phyloP scores from a whole-genome alignment of 2,888 invertebrate species.

The Sinhomidia bicolor region DNA sequence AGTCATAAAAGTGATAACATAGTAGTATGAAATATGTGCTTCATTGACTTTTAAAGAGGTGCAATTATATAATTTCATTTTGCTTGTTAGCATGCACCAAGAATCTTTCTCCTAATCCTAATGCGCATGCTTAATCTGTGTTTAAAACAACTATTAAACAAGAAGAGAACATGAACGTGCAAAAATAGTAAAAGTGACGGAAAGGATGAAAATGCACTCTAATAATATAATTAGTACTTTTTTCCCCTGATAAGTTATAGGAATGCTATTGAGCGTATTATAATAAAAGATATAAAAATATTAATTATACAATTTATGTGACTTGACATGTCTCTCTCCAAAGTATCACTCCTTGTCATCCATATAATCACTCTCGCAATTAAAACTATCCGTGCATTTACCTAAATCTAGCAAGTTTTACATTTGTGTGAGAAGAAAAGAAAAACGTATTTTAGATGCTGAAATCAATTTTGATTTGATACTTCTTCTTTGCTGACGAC shows the following conservation, averaged over 20 bases:
- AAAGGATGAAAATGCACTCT: not conserved
- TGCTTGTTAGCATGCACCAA: not conserved
- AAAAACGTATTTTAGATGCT: not conserved
- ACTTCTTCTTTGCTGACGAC: not conserved
- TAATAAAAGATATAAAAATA: no score
- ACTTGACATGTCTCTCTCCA: no score
- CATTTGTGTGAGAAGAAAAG: not conserved
- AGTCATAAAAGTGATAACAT: constrained; percentile 21
- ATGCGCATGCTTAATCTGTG: not conserved
- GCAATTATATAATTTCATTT: not conserved
- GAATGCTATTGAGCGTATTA: not conserved
- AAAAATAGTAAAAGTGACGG: not conserved
- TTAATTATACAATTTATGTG: no score
- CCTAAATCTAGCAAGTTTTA: not conserved
- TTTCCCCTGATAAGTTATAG: not conserved
- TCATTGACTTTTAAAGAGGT: not conserved
- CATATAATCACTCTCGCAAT: no score
- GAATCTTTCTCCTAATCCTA: not conserved
- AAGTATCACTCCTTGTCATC: no score
- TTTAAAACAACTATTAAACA: not conserved
- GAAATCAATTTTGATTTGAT: constrained; percentile 4
- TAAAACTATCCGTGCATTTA: not conserved
- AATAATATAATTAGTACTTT: not conserved
- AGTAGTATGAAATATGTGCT: not conserved
- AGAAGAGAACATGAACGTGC: not conserved